These are phyloP conservation scores for Pocillopora meandrina DNA, from an alignment of 92 coral and sea anemone genomes.

Conservation along the genomic window DNA sequence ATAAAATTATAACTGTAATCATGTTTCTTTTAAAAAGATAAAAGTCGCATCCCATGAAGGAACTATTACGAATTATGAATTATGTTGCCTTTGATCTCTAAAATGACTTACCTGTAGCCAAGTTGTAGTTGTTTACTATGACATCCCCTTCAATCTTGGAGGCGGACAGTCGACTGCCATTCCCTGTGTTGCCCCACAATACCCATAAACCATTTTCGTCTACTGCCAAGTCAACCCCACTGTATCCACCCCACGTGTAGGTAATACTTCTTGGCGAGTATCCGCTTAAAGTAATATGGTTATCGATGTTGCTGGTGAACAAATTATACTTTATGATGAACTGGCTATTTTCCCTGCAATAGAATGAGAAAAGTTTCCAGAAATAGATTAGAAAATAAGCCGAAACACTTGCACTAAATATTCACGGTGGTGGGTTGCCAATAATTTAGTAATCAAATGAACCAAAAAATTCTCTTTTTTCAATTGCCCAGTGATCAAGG, in stretches of 20 bases:
- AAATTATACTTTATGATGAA: conserved; percentile 36
- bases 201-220: conserved; percentile 66
- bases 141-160: conserved; percentile 20
- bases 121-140: background rate
- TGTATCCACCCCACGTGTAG: conserved; percentile 50
- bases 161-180: conserved; percentile 25
- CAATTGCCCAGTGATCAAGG: background rate
- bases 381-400: too few species aligned
- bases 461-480: too few species aligned
- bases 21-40: background rate
- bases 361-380: background rate
- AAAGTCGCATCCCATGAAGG: background rate
- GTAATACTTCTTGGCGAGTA: background rate
- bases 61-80: background rate
- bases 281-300: background rate
- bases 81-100: background rate
- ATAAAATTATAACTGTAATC: rapidly evolving
- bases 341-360: background rate
- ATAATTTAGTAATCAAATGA: too few species aligned
- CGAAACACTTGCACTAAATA: too few species aligned
- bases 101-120: conserved; percentile 7
- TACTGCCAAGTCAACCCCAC: conserved; percentile 55
- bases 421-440: too few species aligned
- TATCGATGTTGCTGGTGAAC: background rate
- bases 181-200: conserved; percentile 14